phyloP scores from a whole-genome alignment of 2,888 invertebrate genomes.

The Mantis religiosa region DNA sequence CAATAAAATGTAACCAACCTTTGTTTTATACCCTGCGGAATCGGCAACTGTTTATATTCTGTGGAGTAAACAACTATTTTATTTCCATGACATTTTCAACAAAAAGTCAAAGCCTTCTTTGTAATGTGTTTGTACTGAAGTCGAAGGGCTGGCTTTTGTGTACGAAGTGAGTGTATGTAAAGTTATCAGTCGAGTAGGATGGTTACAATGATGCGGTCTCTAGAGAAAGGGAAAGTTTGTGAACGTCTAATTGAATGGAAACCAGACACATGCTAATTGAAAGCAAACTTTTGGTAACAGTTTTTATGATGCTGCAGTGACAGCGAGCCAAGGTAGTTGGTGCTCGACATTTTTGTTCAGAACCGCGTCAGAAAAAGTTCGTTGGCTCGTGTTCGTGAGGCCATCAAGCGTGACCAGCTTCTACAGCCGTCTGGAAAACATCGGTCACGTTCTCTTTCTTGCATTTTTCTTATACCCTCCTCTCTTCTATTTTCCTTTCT shows the following conservation, averaged over 20 bases:
- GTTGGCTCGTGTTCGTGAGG: slow-evolving; percentile 3
- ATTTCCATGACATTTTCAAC: no score
- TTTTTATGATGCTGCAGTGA: not conserved
- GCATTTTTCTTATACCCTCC: not conserved
- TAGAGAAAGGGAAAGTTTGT: no score
- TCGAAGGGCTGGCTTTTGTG: no score
- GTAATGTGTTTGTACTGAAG: no score
- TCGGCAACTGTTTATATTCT: no score
- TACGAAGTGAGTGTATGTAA: no score
- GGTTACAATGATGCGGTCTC: no score
- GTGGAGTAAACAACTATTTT: no score
- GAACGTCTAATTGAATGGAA: not conserved
- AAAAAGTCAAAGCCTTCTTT: no score
- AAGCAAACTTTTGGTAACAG: not conserved
- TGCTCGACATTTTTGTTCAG: not conserved
- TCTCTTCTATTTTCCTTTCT: not conserved
- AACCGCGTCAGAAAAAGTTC: slow-evolving; percentile 1
- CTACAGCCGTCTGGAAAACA: not conserved
- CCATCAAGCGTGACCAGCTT: not conserved
- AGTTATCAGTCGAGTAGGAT: no score
- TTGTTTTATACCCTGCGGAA: no score
- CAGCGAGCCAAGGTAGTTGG: not conserved
- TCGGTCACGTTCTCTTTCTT: not conserved
- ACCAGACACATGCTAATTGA: not conserved
- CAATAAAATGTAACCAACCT: no score